Percentiles rank a stretch among this genome's conserved stretches.
Evolutionary conservation across 1,140 invertebrate species (phyloP).

Genomic region (Lanistes nyassanus): DNA sequence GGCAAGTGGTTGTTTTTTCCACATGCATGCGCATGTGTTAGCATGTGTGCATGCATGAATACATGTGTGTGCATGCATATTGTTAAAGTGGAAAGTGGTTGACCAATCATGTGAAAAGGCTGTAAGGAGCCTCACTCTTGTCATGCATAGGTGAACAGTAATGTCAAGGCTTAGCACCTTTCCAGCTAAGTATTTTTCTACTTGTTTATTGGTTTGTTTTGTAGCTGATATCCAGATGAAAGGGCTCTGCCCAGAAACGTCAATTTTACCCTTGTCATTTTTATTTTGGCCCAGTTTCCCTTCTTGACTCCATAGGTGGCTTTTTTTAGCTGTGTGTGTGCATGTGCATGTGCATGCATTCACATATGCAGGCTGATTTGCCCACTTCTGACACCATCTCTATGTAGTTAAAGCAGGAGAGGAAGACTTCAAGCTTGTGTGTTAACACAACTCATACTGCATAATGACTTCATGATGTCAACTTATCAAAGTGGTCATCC

Average conservation of each 20-base stretch:
- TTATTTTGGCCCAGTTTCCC: background rate
- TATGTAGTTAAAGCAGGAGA: background rate
- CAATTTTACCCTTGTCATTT: background rate
- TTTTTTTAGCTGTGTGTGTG: background rate
- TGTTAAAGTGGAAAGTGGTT: background rate
- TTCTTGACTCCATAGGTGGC: background rate
- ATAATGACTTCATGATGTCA: background rate
- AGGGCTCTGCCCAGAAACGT: no score
- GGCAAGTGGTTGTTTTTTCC: background rate
- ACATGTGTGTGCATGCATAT: background rate
- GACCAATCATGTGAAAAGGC: no score
- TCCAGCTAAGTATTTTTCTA: background rate
- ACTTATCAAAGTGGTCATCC: background rate
- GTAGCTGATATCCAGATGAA: background rate
- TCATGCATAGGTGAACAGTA: background rate
- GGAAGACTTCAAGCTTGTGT: background rate
- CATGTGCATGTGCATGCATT: slow-evolving; percentile 2
- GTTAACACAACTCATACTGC: background rate
- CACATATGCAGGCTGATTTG: no score
- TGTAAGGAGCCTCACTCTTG: background rate
- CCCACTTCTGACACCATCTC: background rate
- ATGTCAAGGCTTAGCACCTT: background rate
- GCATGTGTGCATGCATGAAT: slow-evolving; percentile 7
- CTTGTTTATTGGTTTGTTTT: background rate
- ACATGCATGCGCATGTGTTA: background rate